phyloP scores from a whole-genome alignment of 2,888 invertebrate species.

The Trachelus iudaicus region DNA sequence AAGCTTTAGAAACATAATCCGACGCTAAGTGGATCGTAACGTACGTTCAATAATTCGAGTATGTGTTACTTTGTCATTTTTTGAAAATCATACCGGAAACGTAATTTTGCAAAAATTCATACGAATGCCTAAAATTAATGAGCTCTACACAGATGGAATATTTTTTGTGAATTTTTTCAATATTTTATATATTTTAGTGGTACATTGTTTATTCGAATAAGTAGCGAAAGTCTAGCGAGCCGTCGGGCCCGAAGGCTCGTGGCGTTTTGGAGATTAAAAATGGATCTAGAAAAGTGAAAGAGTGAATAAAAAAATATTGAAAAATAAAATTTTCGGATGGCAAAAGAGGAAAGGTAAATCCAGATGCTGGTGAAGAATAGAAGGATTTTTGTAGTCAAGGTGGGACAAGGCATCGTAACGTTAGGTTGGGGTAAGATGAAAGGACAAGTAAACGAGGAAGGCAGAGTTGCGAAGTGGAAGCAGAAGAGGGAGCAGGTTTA shows the following conservation, averaged over 20 bases:
- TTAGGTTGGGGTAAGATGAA: conserved; percentile 34
- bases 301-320: background rate
- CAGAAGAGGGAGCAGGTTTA: background rate
- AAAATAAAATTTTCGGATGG: background rate
- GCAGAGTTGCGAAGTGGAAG: conserved; percentile 18
- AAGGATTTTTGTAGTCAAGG: background rate
- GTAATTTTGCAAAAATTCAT: background rate
- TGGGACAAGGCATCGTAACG: conserved; percentile 7
- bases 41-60: background rate
- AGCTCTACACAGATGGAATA: no score
- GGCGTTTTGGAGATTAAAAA: no score
- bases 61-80: background rate
- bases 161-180: no score
- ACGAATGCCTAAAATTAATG: no score
- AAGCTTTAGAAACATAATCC: background rate
- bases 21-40: background rate
- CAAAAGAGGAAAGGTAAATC: background rate
- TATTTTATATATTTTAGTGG: no score
- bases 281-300: background rate
- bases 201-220: no score
- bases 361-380: background rate
- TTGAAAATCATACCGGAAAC: background rate
- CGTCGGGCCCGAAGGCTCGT: no score
- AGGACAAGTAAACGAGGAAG: conserved; percentile 21
- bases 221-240: no score